Evolutionary conservation across 1,140 invertebrate genomes (phyloP).

Genomic region (Heterodera schachtii): DNA sequence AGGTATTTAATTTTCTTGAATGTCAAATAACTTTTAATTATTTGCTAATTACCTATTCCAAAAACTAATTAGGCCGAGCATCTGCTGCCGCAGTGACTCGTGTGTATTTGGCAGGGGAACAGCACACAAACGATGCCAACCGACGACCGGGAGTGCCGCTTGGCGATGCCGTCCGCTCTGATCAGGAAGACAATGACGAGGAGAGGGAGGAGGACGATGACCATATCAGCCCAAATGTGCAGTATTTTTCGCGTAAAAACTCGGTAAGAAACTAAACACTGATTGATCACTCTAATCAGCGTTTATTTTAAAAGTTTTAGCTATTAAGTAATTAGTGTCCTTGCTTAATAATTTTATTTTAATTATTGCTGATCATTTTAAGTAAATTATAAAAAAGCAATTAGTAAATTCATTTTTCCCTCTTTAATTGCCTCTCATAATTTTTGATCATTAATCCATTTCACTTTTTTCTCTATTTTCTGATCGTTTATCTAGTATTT

Average conservation of each 20-base stretch:
- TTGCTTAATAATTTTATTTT: not conserved
- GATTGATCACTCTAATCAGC: no score
- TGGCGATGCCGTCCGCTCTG: not conserved
- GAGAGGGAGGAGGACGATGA: constrained; percentile 52
- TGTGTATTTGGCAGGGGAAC: constrained; percentile 30
- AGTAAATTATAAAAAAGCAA: not conserved
- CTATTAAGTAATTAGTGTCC: no score
- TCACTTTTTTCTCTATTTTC: no score
- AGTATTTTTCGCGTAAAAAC: constrained; percentile 55
- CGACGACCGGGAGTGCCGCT: not conserved
- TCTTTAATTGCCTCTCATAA: no score
- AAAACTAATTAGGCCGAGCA: not conserved
- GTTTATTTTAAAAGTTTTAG: no score
- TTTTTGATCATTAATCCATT: no score
- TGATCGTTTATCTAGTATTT: no score
- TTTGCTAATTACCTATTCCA: no score
- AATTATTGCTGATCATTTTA: not conserved
- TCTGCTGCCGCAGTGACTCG: not conserved
- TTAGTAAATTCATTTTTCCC: not conserved
- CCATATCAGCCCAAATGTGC: constrained; percentile 42
- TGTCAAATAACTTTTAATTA: no score
- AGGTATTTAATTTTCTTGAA: no score
- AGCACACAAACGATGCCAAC: constrained; percentile 11
- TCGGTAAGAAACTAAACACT: constrained; percentile 19
- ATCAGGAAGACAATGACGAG: constrained; percentile 14